Conservation (phyloP, 2,888 invertebrate genomes). For the Tipula helvola region DNA sequence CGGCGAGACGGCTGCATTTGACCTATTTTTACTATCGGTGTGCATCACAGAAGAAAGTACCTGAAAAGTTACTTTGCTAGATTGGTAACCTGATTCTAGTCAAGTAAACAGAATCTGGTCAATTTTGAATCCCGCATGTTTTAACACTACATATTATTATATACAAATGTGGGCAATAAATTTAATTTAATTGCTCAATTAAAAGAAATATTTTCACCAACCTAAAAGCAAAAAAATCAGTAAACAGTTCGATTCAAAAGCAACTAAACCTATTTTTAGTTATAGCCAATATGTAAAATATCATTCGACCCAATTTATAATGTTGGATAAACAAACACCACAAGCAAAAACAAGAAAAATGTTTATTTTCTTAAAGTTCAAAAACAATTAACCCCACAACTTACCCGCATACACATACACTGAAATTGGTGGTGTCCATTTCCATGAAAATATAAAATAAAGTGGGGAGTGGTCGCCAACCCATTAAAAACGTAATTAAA, state of each 20-base stretch:
- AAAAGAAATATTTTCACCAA: not conserved
- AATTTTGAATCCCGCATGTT: too few relatives aligned
- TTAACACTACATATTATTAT: too few relatives aligned
- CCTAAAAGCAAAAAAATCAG: not conserved
- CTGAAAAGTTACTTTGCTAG: too few relatives aligned
- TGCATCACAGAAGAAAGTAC: too few relatives aligned
- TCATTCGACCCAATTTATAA: not conserved
- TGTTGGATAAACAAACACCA: not conserved
- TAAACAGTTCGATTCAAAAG: not conserved
- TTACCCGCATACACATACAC: not conserved
- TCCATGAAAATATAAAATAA: not conserved
- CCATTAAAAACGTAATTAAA: not conserved
- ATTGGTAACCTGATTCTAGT: too few relatives aligned
- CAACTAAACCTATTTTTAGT: not conserved
- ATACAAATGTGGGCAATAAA: too few relatives aligned
- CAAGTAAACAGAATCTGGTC: too few relatives aligned
- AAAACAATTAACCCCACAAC: not conserved
- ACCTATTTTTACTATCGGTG: too few relatives aligned
- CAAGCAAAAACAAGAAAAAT: not conserved
- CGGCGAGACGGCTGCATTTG: too few relatives aligned
- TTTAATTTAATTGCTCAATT: too few relatives aligned
- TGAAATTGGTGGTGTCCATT: not conserved
- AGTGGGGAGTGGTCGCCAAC: not conserved
- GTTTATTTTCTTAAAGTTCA: not conserved
- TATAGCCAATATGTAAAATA: not conserved